These are phyloP conservation scores for Apodemia mormo DNA, from an alignment of 2,888 invertebrate genomes.

Conservation along the genomic window DNA sequence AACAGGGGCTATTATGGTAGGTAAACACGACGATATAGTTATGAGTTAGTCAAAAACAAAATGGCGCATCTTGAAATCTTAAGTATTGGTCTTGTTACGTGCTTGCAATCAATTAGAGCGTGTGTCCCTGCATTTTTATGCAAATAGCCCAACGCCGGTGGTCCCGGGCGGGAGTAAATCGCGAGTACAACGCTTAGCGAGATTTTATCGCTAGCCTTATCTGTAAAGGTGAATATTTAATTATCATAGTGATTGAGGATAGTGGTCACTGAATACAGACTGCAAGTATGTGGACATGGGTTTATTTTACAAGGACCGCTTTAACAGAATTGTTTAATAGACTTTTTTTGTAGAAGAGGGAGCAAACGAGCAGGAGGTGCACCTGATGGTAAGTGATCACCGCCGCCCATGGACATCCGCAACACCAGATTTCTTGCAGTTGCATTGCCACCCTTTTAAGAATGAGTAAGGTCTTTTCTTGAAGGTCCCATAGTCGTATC, in stretches of 20 bases:
- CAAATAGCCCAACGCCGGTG: conserved; percentile 12
- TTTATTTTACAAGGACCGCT: no score
- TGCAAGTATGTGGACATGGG: background rate
- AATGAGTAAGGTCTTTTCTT: no score
- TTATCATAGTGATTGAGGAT: background rate
- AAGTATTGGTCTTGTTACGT: background rate
- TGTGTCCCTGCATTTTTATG: conserved; percentile 5
- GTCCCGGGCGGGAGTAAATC: background rate
- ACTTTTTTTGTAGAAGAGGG: no score
- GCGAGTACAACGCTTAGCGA: background rate
- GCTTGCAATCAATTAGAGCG: background rate
- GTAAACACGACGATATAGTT: no score
- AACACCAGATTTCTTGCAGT: no score
- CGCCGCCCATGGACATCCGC: no score
- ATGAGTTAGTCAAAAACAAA: background rate
- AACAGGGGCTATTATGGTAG: no score
- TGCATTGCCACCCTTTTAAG: no score
- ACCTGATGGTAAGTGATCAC: no score
- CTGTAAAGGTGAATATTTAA: background rate
- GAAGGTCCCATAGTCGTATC: no score
- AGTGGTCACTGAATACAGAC: background rate
- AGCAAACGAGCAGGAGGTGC: no score
- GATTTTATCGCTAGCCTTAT: conserved; percentile 2
- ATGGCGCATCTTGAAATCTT: background rate
- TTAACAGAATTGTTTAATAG: no score